Conservation (phyloP, 2,113 vertebrate species). For the Petrocephalus microphthalmus region DNA sequence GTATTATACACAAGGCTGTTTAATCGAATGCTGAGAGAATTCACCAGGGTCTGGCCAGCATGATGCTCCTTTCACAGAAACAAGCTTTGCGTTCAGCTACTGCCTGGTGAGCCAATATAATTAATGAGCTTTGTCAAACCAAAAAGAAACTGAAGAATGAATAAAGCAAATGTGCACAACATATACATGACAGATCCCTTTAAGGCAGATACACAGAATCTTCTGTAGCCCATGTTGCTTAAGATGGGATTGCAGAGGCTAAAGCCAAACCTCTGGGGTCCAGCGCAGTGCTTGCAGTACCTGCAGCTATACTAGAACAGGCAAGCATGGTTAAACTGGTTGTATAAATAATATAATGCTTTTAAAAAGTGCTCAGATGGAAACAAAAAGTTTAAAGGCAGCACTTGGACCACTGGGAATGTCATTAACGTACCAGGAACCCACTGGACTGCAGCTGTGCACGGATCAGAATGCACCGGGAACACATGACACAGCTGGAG, state of each 20-base stretch:
- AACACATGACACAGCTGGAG: background rate
- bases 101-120: background rate
- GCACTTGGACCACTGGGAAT: background rate
- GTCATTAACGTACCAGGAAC: too few species aligned
- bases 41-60: constrained; percentile 13
- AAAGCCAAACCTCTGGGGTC: background rate
- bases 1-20: constrained; percentile 16
- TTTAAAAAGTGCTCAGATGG: constrained; percentile 3
- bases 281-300: background rate
- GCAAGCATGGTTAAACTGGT: background rate
- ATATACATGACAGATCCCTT: constrained; percentile 5
- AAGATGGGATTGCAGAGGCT: background rate
- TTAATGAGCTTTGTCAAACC: background rate
- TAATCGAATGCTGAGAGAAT: constrained; percentile 10
- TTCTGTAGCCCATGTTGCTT: background rate
- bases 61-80: constrained; percentile 26
- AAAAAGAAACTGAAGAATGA: constrained; percentile 8
- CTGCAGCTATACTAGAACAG: background rate
- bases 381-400: background rate
- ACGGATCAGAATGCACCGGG: background rate
- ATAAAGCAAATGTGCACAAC: constrained; percentile 14
- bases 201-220: constrained; percentile 18
- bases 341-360: constrained; percentile 1
- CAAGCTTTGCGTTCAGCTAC: constrained; percentile 7
- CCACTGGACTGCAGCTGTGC: background rate